These are phyloP conservation scores for Otus scops DNA, from an alignment of 2,797 vertebrate species.

Conservation along the genomic window DNA sequence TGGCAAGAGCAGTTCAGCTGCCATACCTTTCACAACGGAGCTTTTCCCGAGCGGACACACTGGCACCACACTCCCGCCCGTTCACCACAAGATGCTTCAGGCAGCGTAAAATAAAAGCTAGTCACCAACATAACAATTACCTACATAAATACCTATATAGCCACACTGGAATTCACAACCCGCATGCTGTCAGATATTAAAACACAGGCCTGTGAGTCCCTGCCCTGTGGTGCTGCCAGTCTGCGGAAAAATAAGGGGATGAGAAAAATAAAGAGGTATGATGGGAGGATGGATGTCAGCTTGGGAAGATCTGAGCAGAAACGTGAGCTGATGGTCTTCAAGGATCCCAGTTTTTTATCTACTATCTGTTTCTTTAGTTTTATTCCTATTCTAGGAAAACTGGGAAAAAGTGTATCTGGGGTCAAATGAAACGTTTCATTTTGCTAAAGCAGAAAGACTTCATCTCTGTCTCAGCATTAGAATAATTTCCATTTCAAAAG, in stretches of 20 bases:
- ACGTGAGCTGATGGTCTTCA: neutral
- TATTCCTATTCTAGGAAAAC: neutral
- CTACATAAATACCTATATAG: neutral
- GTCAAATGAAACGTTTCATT: neutral
- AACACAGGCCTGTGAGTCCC: neutral
- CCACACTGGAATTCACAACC: neutral
- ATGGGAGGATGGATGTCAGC: neutral
- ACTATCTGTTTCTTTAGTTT: neutral
- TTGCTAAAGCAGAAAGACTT: neutral
- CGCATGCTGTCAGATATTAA: neutral
- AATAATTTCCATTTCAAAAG: slow-evolving; percentile 42
- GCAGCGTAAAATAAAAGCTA: neutral
- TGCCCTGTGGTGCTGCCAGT: neutral
- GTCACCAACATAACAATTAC: neutral
- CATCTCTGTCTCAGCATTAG: neutral
- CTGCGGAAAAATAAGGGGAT: neutral
- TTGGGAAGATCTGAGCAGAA: neutral
- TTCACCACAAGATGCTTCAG: neutral
- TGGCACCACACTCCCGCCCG: fast-evolving
- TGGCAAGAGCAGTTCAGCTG: too few relatives aligned
- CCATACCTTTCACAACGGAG: neutral
- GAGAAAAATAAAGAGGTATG: neutral
- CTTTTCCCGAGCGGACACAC: neutral
- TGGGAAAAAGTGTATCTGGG: neutral
- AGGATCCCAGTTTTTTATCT: neutral